Evolutionary conservation across 1,140 invertebrate genomes (phyloP).

Genomic region (Cotesia chilonis): DNA sequence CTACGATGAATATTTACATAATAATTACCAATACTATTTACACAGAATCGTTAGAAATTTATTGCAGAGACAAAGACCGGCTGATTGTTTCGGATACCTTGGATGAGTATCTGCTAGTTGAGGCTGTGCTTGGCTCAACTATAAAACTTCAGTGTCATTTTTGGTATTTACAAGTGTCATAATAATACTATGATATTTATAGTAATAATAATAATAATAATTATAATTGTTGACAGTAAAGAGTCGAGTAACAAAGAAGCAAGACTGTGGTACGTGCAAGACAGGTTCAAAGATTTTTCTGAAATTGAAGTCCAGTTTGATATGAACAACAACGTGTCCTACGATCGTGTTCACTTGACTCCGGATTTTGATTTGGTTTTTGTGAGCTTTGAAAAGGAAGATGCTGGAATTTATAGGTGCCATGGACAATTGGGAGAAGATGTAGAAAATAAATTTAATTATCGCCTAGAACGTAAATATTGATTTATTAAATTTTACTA

Average conservation of each 20-base stretch:
- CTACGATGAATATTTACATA: not conserved
- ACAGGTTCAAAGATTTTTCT: conserved; percentile 48
- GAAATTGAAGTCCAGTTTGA: conserved; percentile 61
- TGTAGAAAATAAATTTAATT: conserved; percentile 65
- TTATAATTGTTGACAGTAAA: too few relatives aligned
- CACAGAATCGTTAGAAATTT: conserved; percentile 37
- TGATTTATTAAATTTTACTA: not conserved
- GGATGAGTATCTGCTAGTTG: conserved; percentile 64
- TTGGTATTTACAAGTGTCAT: conserved; percentile 53
- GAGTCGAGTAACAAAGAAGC: conserved; percentile 55
- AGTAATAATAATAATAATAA: conserved; percentile 26
- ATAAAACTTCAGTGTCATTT: conserved; percentile 62
- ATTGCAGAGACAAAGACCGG: conserved; percentile 62
- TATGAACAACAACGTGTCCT: conserved; percentile 62
- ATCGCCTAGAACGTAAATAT: conserved; percentile 63
- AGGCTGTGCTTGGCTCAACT: conserved; percentile 57
- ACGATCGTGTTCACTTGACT: conserved; percentile 60
- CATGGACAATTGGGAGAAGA: conserved; percentile 61
- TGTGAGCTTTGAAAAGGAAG: conserved; percentile 51
- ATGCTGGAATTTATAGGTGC: conserved; percentile 66
- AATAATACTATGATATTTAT: not conserved
- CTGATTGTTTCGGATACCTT: conserved; percentile 58
- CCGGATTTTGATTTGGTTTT: conserved; percentile 63
- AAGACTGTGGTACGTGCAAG: conserved; percentile 67
- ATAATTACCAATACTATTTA: not conserved